Conservation (phyloP, 2,797 vertebrate genomes). For the Florisuga fusca region DNA sequence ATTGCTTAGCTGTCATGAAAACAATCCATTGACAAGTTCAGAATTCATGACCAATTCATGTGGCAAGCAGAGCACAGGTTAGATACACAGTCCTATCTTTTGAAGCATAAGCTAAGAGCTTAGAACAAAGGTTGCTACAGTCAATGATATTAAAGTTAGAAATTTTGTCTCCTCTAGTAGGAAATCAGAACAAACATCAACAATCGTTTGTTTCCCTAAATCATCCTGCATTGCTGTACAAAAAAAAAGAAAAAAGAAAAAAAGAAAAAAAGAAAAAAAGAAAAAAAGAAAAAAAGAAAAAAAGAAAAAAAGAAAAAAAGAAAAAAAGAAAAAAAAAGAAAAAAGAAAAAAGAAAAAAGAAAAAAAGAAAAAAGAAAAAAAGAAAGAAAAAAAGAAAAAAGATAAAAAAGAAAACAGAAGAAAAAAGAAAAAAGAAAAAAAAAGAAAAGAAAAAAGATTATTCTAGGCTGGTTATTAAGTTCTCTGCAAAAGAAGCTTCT, state of each 20-base stretch:
- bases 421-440: not conserved
- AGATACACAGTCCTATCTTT: not conserved
- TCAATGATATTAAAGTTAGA: not conserved
- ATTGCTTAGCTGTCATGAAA: conserved; percentile 29
- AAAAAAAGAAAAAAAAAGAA: not conserved
- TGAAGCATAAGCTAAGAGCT: not conserved
- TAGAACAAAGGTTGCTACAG: not conserved
- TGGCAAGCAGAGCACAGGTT: not conserved
- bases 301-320: not conserved
- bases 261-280: not conserved
- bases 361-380: too few species aligned
- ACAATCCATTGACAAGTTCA: conserved; percentile 2
- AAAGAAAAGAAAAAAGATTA: not conserved
- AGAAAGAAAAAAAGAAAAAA: not conserved
- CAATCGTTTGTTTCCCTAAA: not conserved
- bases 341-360: too few species aligned
- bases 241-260: not conserved
- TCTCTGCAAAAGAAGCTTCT: not conserved
- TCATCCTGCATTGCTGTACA: not conserved
- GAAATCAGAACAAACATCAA: not conserved
- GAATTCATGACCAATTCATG: not conserved
- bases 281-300: not conserved
- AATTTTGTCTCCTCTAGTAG: not conserved
- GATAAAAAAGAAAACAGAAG: too few species aligned
- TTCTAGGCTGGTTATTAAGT: not conserved